Percentiles rank a stretch among this genome's conserved stretches.
These are phyloP conservation scores for Pseudomyrmex sp. DNA, from an alignment of 1,140 invertebrate species.

Conservation along the genomic window DNA sequence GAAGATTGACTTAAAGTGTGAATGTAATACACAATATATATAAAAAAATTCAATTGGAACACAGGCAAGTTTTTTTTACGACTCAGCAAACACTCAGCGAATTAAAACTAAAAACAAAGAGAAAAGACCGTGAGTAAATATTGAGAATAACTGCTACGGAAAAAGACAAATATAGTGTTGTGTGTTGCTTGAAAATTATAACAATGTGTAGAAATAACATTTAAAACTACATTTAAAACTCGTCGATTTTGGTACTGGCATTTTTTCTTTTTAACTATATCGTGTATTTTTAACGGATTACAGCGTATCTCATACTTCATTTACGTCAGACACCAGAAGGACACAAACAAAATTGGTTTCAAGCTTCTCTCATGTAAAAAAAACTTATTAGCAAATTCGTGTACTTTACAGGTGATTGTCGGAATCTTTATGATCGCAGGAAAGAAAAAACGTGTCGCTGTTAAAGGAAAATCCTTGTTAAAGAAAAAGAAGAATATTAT, in stretches of 20 bases:
- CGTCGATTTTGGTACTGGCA: no score
- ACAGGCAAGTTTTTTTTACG: slow-evolving; percentile 13
- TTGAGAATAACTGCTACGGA: no score
- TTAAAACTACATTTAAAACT: no score
- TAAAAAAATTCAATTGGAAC: not conserved
- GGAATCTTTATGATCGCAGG: not conserved
- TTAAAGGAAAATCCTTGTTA: not conserved
- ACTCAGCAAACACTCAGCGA: not conserved
- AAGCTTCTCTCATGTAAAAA: not conserved
- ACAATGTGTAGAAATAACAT: no score
- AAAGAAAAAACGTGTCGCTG: no score
- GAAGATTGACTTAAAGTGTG: not conserved
- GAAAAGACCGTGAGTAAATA: not conserved
- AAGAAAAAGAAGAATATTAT: not conserved
- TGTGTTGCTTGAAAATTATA: no score
- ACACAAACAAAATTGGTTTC: slow-evolving; percentile 3
- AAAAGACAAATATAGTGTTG: no score
- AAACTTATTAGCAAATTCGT: not conserved
- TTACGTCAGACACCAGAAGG: not conserved
- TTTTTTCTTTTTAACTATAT: not conserved
- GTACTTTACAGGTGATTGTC: slow-evolving; percentile 34
- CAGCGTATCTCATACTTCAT: not conserved
- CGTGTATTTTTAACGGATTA: not conserved
- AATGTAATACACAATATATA: not conserved
- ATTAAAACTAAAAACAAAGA: slow-evolving; percentile 14